Percentiles rank a stretch among this genome's conserved stretches.
phyloP scores from a whole-genome alignment of 2,888 invertebrate genomes.

The Nomada fucata region DNA sequence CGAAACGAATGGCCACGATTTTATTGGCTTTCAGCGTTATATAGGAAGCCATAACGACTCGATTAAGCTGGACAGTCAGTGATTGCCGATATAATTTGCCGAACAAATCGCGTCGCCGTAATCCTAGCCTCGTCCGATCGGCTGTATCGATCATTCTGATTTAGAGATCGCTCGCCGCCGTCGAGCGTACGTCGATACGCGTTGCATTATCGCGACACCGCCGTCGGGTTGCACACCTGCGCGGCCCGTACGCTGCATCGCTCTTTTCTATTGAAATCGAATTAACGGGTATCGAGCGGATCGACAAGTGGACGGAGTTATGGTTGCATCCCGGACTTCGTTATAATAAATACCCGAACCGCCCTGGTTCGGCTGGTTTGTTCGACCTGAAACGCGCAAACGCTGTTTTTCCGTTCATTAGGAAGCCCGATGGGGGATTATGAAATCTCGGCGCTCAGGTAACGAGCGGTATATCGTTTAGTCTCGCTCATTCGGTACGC shows the following conservation, averaged over 20 bases:
- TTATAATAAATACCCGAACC: slow-evolving; percentile 45
- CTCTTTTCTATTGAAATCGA: slow-evolving; percentile 61
- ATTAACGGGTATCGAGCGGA: slow-evolving; percentile 52
- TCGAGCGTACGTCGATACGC: slow-evolving; percentile 31
- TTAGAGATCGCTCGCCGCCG: slow-evolving; percentile 61
- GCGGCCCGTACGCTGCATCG: slow-evolving; percentile 16
- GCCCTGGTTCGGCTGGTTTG: not conserved
- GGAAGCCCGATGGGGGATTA: slow-evolving; percentile 59
- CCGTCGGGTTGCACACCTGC: slow-evolving; percentile 41
- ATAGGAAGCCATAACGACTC: slow-evolving; percentile 73
- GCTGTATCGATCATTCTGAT: slow-evolving; percentile 71
- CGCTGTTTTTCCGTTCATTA: slow-evolving; percentile 70
- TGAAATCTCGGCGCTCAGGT: slow-evolving; percentile 54
- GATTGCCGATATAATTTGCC: slow-evolving; percentile 74
- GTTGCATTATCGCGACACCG: slow-evolving; percentile 53
- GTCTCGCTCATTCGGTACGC: slow-evolving; percentile 49
- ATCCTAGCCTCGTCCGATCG: slow-evolving; percentile 67
- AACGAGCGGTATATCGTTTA: slow-evolving; percentile 68
- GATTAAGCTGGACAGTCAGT: slow-evolving; percentile 73
- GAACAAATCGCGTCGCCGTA: slow-evolving; percentile 72
- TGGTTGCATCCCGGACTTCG: slow-evolving; percentile 57
- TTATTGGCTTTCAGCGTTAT: slow-evolving; percentile 73
- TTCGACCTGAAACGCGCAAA: slow-evolving; percentile 43
- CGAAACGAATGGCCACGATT: slow-evolving; percentile 66
- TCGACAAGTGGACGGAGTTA: slow-evolving; percentile 56